Evolutionary conservation across 2,888 invertebrate species (phyloP).

Genomic region (Metellina segmentata): DNA sequence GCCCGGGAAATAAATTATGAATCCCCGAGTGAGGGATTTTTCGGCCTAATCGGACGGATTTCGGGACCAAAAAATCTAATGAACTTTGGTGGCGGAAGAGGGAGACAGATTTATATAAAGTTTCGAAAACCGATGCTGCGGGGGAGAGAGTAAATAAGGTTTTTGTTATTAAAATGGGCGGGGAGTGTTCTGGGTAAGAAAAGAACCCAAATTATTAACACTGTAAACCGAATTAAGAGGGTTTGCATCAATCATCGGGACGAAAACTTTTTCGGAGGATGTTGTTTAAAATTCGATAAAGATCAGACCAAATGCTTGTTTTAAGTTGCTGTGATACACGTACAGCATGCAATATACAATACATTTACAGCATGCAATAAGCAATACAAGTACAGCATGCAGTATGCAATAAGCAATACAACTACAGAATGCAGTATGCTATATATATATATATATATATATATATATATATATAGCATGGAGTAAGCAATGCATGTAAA

Average conservation of each 20-base stretch:
- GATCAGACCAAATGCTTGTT: too few species aligned
- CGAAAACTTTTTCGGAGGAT: not conserved
- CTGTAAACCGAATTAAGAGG: conserved; percentile 9
- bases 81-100: conserved; percentile 24
- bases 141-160: conserved; percentile 13
- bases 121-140: conserved; percentile 57
- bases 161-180: conserved; percentile 10
- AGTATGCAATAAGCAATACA: too few species aligned
- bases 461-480: too few species aligned
- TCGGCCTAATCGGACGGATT: conserved; percentile 59
- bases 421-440: too few species aligned
- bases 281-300: too few species aligned
- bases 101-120: conserved; percentile 70
- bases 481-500: too few species aligned
- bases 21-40: conserved; percentile 54
- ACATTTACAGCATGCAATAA: too few species aligned
- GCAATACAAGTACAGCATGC: too few species aligned
- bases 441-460: too few species aligned
- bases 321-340: too few species aligned
- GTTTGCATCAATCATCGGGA: conserved; percentile 24
- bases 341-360: too few species aligned
- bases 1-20: conserved; percentile 73
- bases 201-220: conserved; percentile 13
- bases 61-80: conserved; percentile 65
- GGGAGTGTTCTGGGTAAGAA: conserved; percentile 18